phyloP scores from a whole-genome alignment of 2,888 invertebrate genomes.

The Platynereis dumerilii region DNA sequence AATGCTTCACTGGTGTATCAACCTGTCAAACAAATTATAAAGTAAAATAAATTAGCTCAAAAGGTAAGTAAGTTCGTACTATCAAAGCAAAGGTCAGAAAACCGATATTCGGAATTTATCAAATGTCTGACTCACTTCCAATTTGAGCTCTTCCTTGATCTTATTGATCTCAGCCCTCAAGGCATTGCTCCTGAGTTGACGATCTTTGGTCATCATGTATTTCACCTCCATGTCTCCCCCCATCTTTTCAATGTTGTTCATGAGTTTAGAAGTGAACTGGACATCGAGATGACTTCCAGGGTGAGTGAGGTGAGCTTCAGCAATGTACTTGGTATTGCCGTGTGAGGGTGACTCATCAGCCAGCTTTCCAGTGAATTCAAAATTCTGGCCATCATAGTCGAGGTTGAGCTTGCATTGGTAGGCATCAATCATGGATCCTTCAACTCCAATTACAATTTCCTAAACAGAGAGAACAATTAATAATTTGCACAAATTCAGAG shows the following conservation, averaged over 20 bases:
- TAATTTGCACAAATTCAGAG: neutral
- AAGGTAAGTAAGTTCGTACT: too few species aligned
- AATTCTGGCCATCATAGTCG: slow-evolving; percentile 15
- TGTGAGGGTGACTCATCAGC: slow-evolving; percentile 23
- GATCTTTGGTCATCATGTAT: slow-evolving; percentile 40
- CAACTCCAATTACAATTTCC: slow-evolving; percentile 10
- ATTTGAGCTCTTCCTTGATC: slow-evolving; percentile 36
- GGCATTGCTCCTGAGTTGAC: slow-evolving; percentile 40
- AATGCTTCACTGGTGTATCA: neutral
- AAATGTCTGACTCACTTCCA: slow-evolving; percentile 38
- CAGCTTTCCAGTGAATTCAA: slow-evolving; percentile 22
- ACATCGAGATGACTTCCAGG: slow-evolving; percentile 46
- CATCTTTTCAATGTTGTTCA: slow-evolving; percentile 26
- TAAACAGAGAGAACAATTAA: neutral
- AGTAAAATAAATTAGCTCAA: too few species aligned
- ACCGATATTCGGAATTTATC: too few species aligned
- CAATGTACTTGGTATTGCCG: slow-evolving; percentile 1
- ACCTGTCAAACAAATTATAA: neutral
- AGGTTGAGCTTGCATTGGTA: slow-evolving; percentile 20
- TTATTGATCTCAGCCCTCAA: slow-evolving; percentile 43
- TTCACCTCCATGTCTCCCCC: slow-evolving; percentile 41
- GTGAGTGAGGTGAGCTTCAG: slow-evolving; percentile 40
- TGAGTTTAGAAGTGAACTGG: slow-evolving; percentile 39
- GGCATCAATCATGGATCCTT: neutral
- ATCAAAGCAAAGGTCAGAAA: too few species aligned